phyloP scores from a whole-genome alignment of 2,113 vertebrate genomes.

The Pithys albifrons region DNA sequence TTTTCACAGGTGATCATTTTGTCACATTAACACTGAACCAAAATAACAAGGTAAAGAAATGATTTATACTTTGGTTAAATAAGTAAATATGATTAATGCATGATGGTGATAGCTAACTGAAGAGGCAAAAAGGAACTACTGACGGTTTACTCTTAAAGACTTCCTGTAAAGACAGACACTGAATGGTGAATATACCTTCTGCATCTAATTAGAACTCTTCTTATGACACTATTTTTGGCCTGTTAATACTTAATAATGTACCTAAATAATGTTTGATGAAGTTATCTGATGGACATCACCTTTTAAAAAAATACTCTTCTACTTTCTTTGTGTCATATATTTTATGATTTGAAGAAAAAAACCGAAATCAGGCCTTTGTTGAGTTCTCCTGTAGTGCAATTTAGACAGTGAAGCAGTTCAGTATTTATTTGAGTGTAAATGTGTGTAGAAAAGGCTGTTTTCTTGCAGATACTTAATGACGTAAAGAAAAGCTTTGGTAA shows the following conservation, averaged over 20 bases:
- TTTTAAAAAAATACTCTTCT: neutral
- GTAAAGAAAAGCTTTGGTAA: slow-evolving; percentile 22
- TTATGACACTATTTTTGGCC: neutral
- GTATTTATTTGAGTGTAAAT: neutral
- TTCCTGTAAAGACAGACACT: neutral
- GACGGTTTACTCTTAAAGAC: neutral
- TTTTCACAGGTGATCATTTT: neutral
- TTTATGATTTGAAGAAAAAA: neutral
- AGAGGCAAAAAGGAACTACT: neutral
- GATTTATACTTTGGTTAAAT: neutral
- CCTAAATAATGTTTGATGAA: neutral
- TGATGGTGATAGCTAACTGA: neutral
- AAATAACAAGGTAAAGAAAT: neutral
- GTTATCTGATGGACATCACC: neutral
- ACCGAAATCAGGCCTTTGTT: neutral
- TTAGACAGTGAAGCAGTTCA: neutral
- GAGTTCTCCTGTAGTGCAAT: neutral
- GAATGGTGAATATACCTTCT: neutral
- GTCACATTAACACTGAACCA: neutral
- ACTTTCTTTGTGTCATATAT: neutral
- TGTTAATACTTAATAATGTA: neutral
- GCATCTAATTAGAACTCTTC: neutral
- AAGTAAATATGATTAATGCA: neutral
- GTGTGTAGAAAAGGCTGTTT: neutral
- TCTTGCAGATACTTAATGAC: neutral